Conservation (phyloP, 2,797 vertebrate species). For the Lacerta viridis region DNA sequence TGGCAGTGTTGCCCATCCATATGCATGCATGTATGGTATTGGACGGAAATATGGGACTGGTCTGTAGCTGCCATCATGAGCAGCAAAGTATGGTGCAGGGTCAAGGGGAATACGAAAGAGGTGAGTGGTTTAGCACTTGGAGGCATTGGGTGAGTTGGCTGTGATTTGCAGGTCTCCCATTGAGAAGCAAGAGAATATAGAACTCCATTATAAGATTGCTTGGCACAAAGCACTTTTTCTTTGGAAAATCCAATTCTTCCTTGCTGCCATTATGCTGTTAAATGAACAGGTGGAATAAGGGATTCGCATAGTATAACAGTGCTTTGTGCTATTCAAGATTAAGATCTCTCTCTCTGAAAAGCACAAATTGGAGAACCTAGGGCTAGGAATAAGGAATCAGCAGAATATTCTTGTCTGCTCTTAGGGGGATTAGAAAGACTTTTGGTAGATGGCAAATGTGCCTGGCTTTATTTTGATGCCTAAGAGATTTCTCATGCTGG, state of each 20-base stretch:
- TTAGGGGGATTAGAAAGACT: background rate
- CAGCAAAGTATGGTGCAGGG: background rate
- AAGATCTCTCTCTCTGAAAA: background rate
- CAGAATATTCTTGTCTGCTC: background rate
- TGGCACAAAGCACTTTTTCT: background rate
- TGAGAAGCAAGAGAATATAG: background rate
- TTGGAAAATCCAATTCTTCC: background rate
- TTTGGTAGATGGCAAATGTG: background rate
- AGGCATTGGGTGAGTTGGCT: background rate
- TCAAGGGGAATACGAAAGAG: background rate
- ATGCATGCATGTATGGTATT: background rate
- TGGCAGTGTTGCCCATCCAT: background rate
- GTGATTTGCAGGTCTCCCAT: background rate
- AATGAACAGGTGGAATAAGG: background rate
- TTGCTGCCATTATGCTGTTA: background rate
- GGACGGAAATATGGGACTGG: background rate
- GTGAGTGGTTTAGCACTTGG: background rate
- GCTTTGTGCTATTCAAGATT: background rate
- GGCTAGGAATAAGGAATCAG: background rate
- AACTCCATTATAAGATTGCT: background rate
- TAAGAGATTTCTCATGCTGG: background rate
- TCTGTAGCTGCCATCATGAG: background rate
- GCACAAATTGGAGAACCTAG: background rate
- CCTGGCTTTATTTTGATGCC: background rate
- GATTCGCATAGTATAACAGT: background rate